A percentile compares a stretch with the other conserved stretches of the same genome.
phyloP scores from a whole-genome alignment of 2,113 vertebrate species.

The Grus americana region DNA sequence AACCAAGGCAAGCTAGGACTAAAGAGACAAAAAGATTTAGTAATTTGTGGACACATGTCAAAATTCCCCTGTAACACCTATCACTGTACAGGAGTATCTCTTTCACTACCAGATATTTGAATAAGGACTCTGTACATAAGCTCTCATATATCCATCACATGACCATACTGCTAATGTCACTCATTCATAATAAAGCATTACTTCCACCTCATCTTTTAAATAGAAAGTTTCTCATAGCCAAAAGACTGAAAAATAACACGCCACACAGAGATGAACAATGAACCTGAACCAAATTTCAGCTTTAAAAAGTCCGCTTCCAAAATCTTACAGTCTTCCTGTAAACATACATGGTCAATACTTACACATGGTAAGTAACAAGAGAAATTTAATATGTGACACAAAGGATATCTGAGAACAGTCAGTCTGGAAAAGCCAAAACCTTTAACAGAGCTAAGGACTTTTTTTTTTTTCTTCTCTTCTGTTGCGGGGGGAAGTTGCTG shows the following conservation, averaged over 20 bases:
- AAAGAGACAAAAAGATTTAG: background rate
- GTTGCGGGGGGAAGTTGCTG: background rate
- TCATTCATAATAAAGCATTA: background rate
- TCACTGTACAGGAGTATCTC: background rate
- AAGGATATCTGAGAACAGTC: background rate
- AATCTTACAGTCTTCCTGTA: background rate
- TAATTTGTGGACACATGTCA: background rate
- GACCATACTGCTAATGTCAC: background rate
- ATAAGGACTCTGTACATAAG: background rate
- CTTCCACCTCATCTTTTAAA: background rate
- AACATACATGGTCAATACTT: background rate
- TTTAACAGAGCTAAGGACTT: background rate
- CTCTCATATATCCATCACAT: background rate
- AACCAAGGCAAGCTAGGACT: conserved; percentile 87
- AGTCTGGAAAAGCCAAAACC: background rate
- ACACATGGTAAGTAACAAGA: background rate
- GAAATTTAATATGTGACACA: background rate
- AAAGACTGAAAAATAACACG: background rate
- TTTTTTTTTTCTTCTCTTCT: background rate
- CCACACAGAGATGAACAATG: background rate
- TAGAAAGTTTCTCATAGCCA: background rate
- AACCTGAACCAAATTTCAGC: background rate
- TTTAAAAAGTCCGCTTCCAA: background rate
- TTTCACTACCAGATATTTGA: background rate
- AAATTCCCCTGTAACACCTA: background rate